phyloP scores from a whole-genome alignment of 2,113 vertebrate species.

The Lampris megalopsis region DNA sequence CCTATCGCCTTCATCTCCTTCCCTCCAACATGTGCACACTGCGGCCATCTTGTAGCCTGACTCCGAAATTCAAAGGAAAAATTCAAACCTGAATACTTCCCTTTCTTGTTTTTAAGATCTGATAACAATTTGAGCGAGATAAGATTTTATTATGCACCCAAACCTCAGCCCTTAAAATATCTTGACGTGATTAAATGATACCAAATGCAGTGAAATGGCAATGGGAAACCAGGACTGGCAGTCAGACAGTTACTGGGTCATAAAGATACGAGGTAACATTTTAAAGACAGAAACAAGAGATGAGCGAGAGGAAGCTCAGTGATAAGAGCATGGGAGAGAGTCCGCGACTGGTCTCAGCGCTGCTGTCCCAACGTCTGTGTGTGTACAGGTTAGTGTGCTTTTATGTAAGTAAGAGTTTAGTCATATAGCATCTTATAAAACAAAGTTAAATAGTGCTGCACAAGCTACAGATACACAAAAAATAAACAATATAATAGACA shows the following conservation, averaged over 20 bases:
- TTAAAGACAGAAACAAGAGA: constrained; percentile 26
- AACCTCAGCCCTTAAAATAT: constrained; percentile 34
- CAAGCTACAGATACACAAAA: too few relatives aligned
- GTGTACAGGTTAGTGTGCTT: not conserved
- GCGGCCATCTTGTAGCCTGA: constrained; percentile 30
- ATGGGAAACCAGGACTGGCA: constrained; percentile 41
- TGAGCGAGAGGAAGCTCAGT: constrained; percentile 32
- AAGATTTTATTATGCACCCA: constrained; percentile 33
- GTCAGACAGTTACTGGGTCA: constrained; percentile 50
- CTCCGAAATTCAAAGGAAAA: not conserved
- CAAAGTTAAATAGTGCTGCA: too few relatives aligned
- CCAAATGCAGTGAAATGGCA: constrained; percentile 38
- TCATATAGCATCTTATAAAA: too few relatives aligned
- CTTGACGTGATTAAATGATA: constrained; percentile 61
- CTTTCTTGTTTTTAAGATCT: constrained; percentile 4
- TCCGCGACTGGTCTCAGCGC: not conserved
- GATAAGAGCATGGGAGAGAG: constrained; percentile 25
- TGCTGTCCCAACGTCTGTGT: not conserved
- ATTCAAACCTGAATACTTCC: constrained; percentile 3
- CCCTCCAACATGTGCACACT: constrained; percentile 26
- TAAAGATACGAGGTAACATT: constrained; percentile 56
- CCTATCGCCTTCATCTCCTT: constrained; percentile 28
- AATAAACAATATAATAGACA: too few relatives aligned
- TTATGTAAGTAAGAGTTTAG: constrained; percentile 12
- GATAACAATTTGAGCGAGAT: not conserved